These are phyloP conservation scores for Ormyrus pomaceus DNA, from an alignment of 2,888 invertebrate species.

Conservation along the genomic window DNA sequence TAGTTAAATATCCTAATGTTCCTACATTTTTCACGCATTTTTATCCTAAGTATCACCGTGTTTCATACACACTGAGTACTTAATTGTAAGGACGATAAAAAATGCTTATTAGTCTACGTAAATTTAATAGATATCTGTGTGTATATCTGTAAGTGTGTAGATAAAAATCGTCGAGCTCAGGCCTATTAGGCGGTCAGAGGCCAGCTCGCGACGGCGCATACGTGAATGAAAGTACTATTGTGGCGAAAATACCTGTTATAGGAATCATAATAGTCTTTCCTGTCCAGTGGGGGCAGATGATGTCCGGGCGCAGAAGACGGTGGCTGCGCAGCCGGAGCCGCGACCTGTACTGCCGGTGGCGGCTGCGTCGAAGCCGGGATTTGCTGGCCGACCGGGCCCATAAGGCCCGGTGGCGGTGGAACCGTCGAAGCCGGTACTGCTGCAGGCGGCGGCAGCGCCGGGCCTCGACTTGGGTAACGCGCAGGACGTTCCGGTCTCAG, in stretches of 20 bases:
- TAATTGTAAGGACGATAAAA: too few relatives aligned
- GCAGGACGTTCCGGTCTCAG: constrained; percentile 63
- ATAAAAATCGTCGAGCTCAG: constrained; percentile 3
- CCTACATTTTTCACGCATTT: too few relatives aligned
- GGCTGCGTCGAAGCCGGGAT: constrained; percentile 63
- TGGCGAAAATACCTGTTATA: constrained; percentile 76
- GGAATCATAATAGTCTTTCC: constrained; percentile 77
- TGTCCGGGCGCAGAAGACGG: constrained; percentile 70
- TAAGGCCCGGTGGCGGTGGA: constrained; percentile 68
- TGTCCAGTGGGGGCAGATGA: constrained; percentile 70
- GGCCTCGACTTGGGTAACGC: constrained; percentile 5
- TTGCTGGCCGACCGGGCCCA: constrained; percentile 58
- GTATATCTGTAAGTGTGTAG: constrained; percentile 8
- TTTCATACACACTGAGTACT: too few relatives aligned
- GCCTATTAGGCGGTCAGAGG: constrained; percentile 8
- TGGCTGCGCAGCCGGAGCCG: constrained; percentile 64
- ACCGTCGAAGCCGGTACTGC: not conserved
- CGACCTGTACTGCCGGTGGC: constrained; percentile 63
- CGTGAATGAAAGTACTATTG: constrained; percentile 74
- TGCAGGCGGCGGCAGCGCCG: constrained; percentile 7
- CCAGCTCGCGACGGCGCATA: constrained; percentile 66
- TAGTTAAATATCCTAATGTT: too few relatives aligned
- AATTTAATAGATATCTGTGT: not conserved
- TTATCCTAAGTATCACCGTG: too few relatives aligned
- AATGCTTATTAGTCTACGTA: too few relatives aligned